Conservation (phyloP, 1,140 invertebrate genomes). For the Ylistrum balloti region DNA sequence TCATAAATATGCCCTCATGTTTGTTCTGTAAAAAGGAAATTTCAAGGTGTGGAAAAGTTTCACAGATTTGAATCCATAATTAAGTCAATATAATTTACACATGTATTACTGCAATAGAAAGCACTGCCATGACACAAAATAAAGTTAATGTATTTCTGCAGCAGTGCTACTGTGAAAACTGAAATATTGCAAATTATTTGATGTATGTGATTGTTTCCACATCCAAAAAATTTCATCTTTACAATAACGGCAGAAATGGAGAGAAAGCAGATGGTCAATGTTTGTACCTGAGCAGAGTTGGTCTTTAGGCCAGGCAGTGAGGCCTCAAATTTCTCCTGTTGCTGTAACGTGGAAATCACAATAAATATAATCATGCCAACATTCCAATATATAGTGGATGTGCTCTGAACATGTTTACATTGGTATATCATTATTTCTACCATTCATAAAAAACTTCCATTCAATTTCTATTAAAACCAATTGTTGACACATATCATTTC, state of each 20-base stretch:
- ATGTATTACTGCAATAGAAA: too few relatives aligned
- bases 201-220: background rate
- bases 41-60: background rate
- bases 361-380: background rate
- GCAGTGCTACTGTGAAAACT: background rate
- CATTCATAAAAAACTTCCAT: too few relatives aligned
- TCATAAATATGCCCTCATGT: too few relatives aligned
- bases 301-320: background rate
- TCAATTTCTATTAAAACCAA: too few relatives aligned
- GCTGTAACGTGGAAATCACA: background rate
- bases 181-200: background rate
- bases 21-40: background rate
- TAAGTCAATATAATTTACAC: background rate
- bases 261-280: background rate
- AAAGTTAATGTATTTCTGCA: background rate
- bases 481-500: too few relatives aligned
- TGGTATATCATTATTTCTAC: too few relatives aligned
- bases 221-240: background rate
- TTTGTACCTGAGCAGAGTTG: constrained; percentile 21
- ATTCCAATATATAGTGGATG: background rate
- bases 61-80: background rate
- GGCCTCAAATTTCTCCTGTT: background rate
- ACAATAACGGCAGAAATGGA: background rate
- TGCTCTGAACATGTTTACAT: too few relatives aligned
- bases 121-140: too few relatives aligned